Evolutionary conservation across 1,140 invertebrate genomes (phyloP).

Genomic region (Bactericera cockerelli): DNA sequence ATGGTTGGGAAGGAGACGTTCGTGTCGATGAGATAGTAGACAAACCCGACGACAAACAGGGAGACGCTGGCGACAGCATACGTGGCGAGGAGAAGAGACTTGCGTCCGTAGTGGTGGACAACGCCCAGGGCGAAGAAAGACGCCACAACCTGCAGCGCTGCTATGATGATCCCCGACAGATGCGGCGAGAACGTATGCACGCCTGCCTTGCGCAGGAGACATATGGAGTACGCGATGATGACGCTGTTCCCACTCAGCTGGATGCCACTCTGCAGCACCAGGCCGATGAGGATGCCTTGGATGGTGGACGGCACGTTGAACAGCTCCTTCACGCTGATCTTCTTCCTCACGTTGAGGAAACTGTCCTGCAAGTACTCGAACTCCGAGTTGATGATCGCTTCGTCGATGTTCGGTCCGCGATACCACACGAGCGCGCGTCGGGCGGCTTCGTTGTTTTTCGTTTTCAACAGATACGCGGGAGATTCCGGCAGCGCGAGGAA

Average conservation of each 20-base stretch:
- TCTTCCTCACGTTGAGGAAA: background rate
- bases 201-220: background rate
- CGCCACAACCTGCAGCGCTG: background rate
- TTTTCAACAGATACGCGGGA: slow-evolving; percentile 43
- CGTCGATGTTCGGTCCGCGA: background rate
- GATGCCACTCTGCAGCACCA: background rate
- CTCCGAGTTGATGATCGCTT: background rate
- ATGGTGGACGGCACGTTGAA: background rate
- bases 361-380: background rate
- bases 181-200: background rate
- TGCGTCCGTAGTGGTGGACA: slow-evolving; percentile 1
- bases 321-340: background rate
- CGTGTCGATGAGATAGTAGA: background rate
- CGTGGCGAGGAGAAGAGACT: background rate
- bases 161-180: background rate
- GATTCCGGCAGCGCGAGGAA: slow-evolving; percentile 70
- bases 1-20: background rate
- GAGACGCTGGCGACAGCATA: background rate
- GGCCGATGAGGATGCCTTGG: background rate
- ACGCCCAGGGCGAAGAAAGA: slow-evolving; percentile 1
- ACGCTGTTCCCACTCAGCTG: slow-evolving; percentile 4
- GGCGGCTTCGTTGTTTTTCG: background rate
- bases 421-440: background rate
- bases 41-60: background rate
- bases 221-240: slow-evolving; percentile 1